Evolutionary conservation across 2,797 vertebrate species (phyloP).

Genomic region (Hapalemur alaotrensis): DNA sequence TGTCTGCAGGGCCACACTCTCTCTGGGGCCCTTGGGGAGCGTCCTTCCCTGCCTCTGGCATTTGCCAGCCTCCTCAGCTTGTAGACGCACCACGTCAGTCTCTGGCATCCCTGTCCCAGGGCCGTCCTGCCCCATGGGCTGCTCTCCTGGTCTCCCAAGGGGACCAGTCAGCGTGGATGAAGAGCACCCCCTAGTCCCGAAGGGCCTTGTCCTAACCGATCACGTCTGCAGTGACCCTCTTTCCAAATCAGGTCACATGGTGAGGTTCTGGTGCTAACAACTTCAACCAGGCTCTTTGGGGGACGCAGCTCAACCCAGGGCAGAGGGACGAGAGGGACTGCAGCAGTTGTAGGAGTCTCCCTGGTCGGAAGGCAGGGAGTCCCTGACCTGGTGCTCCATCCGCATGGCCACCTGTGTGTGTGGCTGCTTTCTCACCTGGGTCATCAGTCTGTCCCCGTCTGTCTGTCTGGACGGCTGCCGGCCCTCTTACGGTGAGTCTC

Average conservation of each 20-base stretch:
- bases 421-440: too few species aligned
- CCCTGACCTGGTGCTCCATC: fast-evolving
- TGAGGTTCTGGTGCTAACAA: not conserved
- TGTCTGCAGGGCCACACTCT: fast-evolving
- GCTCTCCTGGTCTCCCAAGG: not conserved
- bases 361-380: not conserved
- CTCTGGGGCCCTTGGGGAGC: not conserved
- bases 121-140: not conserved
- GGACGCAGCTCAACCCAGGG: not conserved
- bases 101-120: fast-evolving
- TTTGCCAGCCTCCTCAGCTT: fast-evolving
- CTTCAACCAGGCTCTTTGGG: too few species aligned
- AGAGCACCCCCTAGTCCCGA: not conserved
- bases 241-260: not conserved
- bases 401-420: not conserved
- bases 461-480: not conserved
- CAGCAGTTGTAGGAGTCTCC: too few species aligned
- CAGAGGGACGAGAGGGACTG: too few species aligned
- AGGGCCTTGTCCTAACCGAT: too few species aligned
- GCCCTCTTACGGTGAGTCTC: not conserved
- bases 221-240: not conserved
- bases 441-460: fast-evolving
- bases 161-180: fast-evolving
- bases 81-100: fast-evolving
- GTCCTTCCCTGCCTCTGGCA: fast-evolving